These are phyloP conservation scores for Adelosebastes latens DNA, from an alignment of 2,797 vertebrate genomes.

Conservation along the genomic window DNA sequence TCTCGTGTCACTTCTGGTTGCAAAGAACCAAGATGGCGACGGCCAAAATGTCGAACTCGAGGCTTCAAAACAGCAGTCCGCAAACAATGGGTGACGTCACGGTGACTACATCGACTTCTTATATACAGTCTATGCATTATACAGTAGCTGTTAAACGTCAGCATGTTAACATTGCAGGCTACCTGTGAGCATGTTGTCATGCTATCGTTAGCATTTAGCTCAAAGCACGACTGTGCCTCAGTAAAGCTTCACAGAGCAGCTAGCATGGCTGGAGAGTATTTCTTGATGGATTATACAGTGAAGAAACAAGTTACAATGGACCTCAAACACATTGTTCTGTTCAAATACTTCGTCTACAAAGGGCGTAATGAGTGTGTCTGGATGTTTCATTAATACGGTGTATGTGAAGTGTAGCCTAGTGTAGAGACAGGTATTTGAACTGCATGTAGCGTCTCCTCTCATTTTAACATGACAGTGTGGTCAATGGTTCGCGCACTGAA, in stretches of 20 bases:
- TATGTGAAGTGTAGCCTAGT: background rate
- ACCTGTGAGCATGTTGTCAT: background rate
- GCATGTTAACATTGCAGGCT: background rate
- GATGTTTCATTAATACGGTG: background rate
- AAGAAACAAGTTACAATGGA: background rate
- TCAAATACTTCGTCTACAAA: background rate
- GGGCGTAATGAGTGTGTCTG: background rate
- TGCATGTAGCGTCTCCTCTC: background rate
- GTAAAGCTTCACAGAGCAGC: background rate
- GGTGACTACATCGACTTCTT: no score
- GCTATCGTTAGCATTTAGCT: no score
- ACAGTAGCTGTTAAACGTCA: background rate
- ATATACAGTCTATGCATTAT: background rate
- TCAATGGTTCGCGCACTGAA: constrained; percentile 39
- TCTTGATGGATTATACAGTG: background rate
- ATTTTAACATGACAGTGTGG: constrained; percentile 39
- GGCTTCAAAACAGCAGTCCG: no score
- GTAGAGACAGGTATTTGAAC: background rate
- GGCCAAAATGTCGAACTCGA: no score
- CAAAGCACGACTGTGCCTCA: background rate
- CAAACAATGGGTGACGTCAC: no score
- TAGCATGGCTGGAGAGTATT: background rate
- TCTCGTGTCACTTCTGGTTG: no score
- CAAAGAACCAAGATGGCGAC: no score
- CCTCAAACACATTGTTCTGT: background rate